phyloP scores from a whole-genome alignment of 2,888 invertebrate genomes.

The Ditylenchus weischeri region DNA sequence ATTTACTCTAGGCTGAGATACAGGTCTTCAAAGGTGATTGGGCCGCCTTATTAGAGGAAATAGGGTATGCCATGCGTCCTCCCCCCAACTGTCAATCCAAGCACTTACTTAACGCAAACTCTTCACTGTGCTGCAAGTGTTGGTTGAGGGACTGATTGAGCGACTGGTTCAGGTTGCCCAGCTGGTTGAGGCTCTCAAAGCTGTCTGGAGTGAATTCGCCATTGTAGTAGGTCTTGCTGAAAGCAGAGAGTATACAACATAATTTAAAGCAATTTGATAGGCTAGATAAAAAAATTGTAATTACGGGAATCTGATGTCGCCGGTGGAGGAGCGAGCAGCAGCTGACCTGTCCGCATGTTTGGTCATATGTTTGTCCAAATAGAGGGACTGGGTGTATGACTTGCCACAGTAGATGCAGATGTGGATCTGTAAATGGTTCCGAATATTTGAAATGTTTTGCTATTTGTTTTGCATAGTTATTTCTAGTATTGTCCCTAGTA shows the following conservation, averaged over 20 bases:
- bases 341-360: constrained; percentile 70
- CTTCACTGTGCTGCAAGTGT: constrained; percentile 10
- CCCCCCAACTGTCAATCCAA: too few species aligned
- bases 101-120: constrained; percentile 27
- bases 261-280: not conserved
- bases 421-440: constrained; percentile 69
- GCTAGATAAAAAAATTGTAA: constrained; percentile 18
- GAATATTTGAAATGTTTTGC: not conserved
- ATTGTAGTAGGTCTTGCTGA: constrained; percentile 27
- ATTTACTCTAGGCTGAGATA: too few species aligned
- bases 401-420: constrained; percentile 99
- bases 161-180: constrained; percentile 25
- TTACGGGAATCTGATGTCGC: constrained; percentile 21
- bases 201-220: constrained; percentile 27
- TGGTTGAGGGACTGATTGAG: constrained; percentile 10
- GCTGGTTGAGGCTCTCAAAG: constrained; percentile 30
- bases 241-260: constrained; percentile 7
- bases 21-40: too few species aligned
- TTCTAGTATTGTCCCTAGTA: too few species aligned
- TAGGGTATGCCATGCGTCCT: too few species aligned
- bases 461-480: too few species aligned
- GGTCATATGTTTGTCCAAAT: constrained; percentile 98
- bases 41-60: too few species aligned
- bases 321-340: constrained; percentile 11
- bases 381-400: constrained; percentile 98